phyloP scores from a whole-genome alignment of 2,888 invertebrate genomes.

The Phaonia tiefii region DNA sequence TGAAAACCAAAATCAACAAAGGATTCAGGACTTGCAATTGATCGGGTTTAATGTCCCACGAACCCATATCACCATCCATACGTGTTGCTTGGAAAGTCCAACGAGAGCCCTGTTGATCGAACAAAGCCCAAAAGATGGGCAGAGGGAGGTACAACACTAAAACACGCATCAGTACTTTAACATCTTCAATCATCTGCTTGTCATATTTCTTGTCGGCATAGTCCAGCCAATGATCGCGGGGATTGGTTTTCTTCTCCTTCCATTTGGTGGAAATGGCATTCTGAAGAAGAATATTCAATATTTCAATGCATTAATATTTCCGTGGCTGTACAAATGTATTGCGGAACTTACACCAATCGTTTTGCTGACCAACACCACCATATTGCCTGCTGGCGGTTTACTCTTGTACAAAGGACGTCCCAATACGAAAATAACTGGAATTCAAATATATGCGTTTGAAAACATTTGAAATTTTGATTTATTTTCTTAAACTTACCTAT shows the following conservation, averaged over 20 bases:
- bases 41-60: constrained; percentile 91
- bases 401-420: constrained; percentile 85
- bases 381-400: constrained; percentile 86
- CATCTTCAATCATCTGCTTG: constrained; percentile 83
- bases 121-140: constrained; percentile 96
- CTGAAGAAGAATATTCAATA: constrained; percentile 76
- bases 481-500: constrained; percentile 82
- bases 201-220: constrained; percentile 89
- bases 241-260: constrained; percentile 80
- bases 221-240: constrained; percentile 92
- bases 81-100: constrained; percentile 96
- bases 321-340: background rate
- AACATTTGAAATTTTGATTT: background rate
- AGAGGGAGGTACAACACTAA: constrained; percentile 91
- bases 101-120: constrained; percentile 95
- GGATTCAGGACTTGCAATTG: constrained; percentile 97
- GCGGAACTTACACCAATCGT: constrained; percentile 84
- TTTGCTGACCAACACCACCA: constrained; percentile 84
- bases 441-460: background rate
- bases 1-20: constrained; percentile 89
- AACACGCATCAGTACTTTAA: constrained; percentile 89
- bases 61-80: constrained; percentile 91
- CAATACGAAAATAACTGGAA: constrained; percentile 86
- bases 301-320: too few relatives aligned
- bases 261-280: constrained; percentile 81